phyloP scores from a whole-genome alignment of 2,113 vertebrate species.

The Synodontis membranacea region DNA sequence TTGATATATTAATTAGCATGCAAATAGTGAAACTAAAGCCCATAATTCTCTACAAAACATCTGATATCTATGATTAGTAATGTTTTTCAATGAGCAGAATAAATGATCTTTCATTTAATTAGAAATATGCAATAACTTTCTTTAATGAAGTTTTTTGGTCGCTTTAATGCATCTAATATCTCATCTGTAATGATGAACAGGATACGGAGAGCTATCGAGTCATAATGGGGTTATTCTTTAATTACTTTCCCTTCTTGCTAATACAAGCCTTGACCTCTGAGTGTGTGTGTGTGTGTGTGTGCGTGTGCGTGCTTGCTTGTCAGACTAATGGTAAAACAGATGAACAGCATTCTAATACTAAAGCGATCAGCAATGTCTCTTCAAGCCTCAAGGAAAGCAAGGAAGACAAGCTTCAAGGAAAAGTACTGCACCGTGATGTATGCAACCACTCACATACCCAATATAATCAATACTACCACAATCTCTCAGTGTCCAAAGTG shows the following conservation, averaged over 20 bases:
- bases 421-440: too few species aligned
- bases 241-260: constrained; percentile 4
- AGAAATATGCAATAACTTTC: not conserved
- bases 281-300: not conserved
- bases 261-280: not conserved
- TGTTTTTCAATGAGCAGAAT: constrained; percentile 40
- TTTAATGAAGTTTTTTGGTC: not conserved
- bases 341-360: not conserved
- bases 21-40: constrained; percentile 17
- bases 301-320: not conserved
- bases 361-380: not conserved
- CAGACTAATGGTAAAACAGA: not conserved
- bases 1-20: constrained; percentile 26
- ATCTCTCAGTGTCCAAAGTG: not conserved
- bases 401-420: too few species aligned
- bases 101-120: not conserved
- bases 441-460: too few species aligned
- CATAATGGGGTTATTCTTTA: constrained; percentile 2
- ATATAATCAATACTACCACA: not conserved
- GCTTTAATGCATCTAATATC: constrained; percentile 7
- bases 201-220: not conserved
- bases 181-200: not conserved
- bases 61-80: constrained; percentile 36
- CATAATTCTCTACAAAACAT: constrained; percentile 10
- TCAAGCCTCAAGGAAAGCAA: not conserved